Conservation (phyloP, 2,797 vertebrate species). For the Spheniscus humboldti region DNA sequence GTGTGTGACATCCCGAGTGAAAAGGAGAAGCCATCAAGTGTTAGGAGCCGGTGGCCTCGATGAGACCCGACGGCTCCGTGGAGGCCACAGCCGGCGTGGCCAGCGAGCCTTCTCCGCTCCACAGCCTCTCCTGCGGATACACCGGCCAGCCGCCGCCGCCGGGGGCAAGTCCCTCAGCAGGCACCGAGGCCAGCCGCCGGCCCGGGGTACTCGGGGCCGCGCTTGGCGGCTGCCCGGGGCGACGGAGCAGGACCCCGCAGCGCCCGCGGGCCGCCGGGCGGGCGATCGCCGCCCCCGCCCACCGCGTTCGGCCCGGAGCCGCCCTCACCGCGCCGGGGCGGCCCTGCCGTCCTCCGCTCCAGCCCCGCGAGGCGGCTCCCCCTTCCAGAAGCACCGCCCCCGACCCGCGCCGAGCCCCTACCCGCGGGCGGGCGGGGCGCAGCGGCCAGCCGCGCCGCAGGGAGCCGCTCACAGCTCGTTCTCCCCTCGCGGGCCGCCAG, state of each 20-base stretch:
- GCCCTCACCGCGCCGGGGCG: not conserved
- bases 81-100: too few relatives aligned
- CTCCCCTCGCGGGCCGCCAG: not conserved
- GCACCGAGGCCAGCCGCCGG: not conserved
- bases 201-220: too few relatives aligned
- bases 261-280: not conserved
- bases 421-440: too few relatives aligned
- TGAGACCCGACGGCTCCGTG: not conserved
- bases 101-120: not conserved
- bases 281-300: not conserved
- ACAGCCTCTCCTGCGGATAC: too few relatives aligned
- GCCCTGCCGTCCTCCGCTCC: not conserved
- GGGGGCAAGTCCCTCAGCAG: too few relatives aligned
- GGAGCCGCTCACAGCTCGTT: not conserved
- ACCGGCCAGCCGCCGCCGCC: too few relatives aligned
- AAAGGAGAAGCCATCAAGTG: not conserved
- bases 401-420: not conserved
- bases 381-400: too few relatives aligned
- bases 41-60: not conserved
- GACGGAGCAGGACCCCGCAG: not conserved
- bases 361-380: too few relatives aligned
- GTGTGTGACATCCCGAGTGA: accelerated
- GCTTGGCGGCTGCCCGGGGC: too few relatives aligned
- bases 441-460: not conserved
- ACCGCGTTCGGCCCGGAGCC: not conserved